Evolutionary conservation across 2,888 invertebrate species (phyloP).

Genomic region (Caenorhabditis imperialis): DNA sequence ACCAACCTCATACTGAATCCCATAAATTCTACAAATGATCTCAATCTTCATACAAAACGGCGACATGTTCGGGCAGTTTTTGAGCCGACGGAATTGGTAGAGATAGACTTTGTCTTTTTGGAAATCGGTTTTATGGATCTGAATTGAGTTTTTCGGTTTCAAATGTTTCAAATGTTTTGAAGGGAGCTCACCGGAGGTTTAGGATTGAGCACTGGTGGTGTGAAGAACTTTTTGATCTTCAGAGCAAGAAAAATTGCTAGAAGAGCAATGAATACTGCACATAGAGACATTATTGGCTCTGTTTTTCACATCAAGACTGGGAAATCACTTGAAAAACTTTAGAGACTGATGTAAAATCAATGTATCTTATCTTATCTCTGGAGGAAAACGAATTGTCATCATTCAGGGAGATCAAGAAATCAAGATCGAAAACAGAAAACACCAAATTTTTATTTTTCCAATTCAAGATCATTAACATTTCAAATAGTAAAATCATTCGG

Average conservation of each 20-base stretch:
- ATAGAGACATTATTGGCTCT: constrained; percentile 1
- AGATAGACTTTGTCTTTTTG: constrained; percentile 71
- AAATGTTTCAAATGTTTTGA: no score
- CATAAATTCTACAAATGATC: constrained; percentile 69
- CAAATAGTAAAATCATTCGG: constrained; percentile 46
- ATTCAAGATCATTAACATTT: no score
- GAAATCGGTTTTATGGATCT: constrained; percentile 52
- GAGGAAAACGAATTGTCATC: constrained; percentile 13
- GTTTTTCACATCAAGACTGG: not conserved
- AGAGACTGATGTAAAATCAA: no score
- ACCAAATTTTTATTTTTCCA: no score
- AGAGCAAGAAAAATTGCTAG: constrained; percentile 6
- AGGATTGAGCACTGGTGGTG: constrained; percentile 19
- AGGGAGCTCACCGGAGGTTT: constrained; percentile 15
- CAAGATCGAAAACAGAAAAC: not conserved
- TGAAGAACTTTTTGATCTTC: constrained; percentile 28
- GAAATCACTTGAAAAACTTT: not conserved
- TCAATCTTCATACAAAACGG: constrained; percentile 75
- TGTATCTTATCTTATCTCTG: constrained; percentile 16
- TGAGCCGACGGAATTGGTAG: constrained; percentile 69
- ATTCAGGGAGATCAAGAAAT: not conserved
- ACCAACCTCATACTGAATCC: constrained; percentile 69
- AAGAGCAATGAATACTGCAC: constrained; percentile 1
- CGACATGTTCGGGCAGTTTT: constrained; percentile 69
- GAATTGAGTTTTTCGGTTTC: no score